A percentile compares a stretch with the other conserved stretches of the same genome.
phyloP scores from a whole-genome alignment of 2,113 vertebrate genomes.

The Harpagus bidentatus region DNA sequence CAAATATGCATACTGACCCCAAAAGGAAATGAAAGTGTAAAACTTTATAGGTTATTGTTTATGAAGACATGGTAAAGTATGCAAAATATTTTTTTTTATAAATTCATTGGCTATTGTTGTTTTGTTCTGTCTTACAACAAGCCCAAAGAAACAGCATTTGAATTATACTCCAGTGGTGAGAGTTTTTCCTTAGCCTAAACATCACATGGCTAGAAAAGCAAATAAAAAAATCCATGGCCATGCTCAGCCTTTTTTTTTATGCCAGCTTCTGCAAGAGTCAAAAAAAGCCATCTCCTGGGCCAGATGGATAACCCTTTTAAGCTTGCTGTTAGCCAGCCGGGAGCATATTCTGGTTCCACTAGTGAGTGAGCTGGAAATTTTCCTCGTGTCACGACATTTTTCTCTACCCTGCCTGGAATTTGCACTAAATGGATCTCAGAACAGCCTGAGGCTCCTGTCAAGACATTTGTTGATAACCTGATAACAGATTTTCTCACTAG shows the following conservation, averaged over 20 bases:
- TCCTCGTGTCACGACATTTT: not conserved
- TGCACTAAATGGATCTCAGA: not conserved
- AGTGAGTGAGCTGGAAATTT: not conserved
- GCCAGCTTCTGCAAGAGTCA: not conserved
- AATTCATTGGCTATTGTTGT: not conserved
- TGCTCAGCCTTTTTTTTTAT: not conserved
- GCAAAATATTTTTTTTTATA: not conserved
- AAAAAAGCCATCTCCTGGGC: not conserved
- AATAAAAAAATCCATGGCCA: not conserved
- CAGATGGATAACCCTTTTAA: not conserved
- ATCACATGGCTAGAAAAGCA: not conserved
- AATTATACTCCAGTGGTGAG: not conserved
- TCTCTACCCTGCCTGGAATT: not conserved
- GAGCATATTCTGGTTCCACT: not conserved
- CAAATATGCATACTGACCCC: not conserved
- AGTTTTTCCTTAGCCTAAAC: not conserved
- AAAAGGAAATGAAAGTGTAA: not conserved
- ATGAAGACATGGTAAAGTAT: not conserved
- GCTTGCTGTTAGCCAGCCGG: not conserved
- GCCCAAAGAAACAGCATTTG: not conserved
- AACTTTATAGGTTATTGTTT: not conserved
- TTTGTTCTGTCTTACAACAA: not conserved
- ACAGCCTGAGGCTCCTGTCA: not conserved
- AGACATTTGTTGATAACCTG: not conserved
- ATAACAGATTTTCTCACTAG: not conserved